Evolutionary conservation across 2,888 invertebrate species (phyloP).

Genomic region (Papilio elwesi): DNA sequence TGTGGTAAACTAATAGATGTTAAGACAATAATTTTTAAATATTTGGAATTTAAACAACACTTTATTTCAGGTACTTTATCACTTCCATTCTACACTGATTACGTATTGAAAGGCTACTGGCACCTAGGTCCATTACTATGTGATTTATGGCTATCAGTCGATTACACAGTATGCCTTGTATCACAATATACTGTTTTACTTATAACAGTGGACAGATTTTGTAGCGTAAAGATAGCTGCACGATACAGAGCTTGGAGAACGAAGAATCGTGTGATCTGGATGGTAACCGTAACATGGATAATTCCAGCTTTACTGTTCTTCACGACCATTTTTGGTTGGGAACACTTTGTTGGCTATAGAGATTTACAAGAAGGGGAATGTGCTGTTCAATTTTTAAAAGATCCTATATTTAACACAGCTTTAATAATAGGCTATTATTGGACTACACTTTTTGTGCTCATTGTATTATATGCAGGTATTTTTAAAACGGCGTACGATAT

Average conservation of each 20-base stretch:
- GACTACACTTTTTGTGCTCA: slow-evolving; percentile 97
- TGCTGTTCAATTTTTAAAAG: slow-evolving; percentile 98
- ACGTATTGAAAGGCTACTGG: slow-evolving; percentile 98
- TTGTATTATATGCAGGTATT: slow-evolving; percentile 97
- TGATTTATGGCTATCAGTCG: slow-evolving; percentile 99
- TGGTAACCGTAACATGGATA: slow-evolving; percentile 98
- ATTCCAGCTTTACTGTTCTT: slow-evolving; percentile 98
- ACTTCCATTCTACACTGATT: slow-evolving; percentile 99
- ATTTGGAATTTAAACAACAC: neutral
- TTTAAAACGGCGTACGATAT: slow-evolving; percentile 98
- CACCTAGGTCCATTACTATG: slow-evolving; percentile 97
- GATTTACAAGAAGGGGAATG: slow-evolving; percentile 95
- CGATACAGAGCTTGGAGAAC: slow-evolving; percentile 98
- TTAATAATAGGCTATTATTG: slow-evolving; percentile 98
- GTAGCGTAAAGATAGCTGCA: slow-evolving; percentile 99
- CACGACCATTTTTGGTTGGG: slow-evolving; percentile 99
- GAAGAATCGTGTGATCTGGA: slow-evolving; percentile 95
- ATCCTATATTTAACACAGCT: slow-evolving; percentile 98
- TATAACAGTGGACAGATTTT: slow-evolving; percentile 99
- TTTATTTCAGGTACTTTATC: slow-evolving; percentile 93
- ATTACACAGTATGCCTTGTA: slow-evolving; percentile 99
- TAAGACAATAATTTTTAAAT: neutral
- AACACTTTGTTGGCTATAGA: slow-evolving; percentile 97
- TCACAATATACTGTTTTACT: slow-evolving; percentile 99
- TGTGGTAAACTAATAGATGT: slow-evolving; percentile 53